Base-by-base conservation (phyloP, 2,797 vertebrate species). In the Peromyscus eremicus region DNA sequence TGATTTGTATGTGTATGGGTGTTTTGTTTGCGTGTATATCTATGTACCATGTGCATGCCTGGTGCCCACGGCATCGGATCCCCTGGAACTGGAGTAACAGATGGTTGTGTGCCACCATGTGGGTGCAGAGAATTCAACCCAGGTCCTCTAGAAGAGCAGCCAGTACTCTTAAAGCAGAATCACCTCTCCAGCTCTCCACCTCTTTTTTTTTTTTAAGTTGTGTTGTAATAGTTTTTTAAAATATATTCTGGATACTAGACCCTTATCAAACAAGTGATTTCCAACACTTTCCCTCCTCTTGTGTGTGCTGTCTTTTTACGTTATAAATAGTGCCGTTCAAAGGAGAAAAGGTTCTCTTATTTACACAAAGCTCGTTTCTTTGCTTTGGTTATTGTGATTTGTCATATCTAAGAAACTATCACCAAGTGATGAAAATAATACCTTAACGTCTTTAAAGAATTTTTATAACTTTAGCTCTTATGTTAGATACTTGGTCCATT, bases 301-400 rank as follows among this genome's bases (percentile, higher is more conserved):
- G 7, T 66, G 17, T 94, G 52, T 13, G 5, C 37, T 92, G 21
- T 66, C 52, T 82, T 73, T 82, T 57, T 49, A 90, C 19, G 87
- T 96, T 90, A 23, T 86, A 85, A 46, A 62, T 62, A 79, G 19
- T 66, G 13, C 64, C 23, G 11, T 94, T 55, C 46, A 55, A 84
- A 88, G 19, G 55, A 49, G 71, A 17, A 40, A 77, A 94, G 16
- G 2, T 46, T 77, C 27, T 94, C 76, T 77, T 66, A 76, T 86
- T 81, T 89, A 52, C 43, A 66, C 19, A 37, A 81, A 81, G 52
- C 29, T 64, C 9, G 62, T 62, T 71, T 71, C 70, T 89, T 94
- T 83, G 8, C 23, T 90, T 95, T 94, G 10, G 27, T 80, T 89
- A n/a, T 21, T 86, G 34, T 92, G 68, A 83, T 71, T 95, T 83